Percentiles rank a stretch among this genome's conserved stretches.
Evolutionary conservation across 2,888 invertebrate genomes (phyloP).

Genomic region (Digitonthophagus gazella): DNA sequence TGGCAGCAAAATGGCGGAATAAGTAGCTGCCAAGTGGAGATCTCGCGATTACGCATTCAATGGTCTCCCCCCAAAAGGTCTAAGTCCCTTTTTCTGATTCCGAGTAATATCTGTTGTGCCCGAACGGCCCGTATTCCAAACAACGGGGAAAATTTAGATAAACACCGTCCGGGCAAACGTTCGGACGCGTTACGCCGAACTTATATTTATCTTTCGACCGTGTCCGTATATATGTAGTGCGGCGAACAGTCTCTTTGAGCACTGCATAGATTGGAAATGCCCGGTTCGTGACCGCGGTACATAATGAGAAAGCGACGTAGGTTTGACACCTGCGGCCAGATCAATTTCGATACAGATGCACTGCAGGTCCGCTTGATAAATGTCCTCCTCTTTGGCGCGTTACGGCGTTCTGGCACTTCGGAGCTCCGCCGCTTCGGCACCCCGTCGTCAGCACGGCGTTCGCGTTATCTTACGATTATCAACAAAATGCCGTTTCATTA

Average conservation of each 20-base stretch:
- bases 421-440: not conserved
- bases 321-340: slow-evolving; percentile 45
- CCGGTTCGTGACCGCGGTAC: slow-evolving; percentile 43
- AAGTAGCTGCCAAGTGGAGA: not conserved
- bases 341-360: slow-evolving; percentile 36
- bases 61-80: not conserved
- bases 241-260: slow-evolving; percentile 39
- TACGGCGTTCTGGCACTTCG: not conserved
- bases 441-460: not conserved
- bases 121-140: too few relatives aligned
- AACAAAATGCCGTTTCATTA: slow-evolving; percentile 12
- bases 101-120: not conserved
- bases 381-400: slow-evolving; percentile 18
- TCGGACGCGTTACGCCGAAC: not conserved
- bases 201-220: slow-evolving; percentile 33
- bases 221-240: slow-evolving; percentile 33
- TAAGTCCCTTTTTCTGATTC: not conserved
- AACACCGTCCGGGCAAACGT: not conserved
- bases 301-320: slow-evolving; percentile 39
- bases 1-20: not conserved
- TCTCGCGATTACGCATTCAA: slow-evolving; percentile 2
- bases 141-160: not conserved
- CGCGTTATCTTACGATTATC: slow-evolving; percentile 14
- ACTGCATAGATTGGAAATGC: slow-evolving; percentile 44
- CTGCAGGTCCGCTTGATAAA: slow-evolving; percentile 21